Evolutionary conservation across 2,113 vertebrate species (phyloP).

Genomic region (Paradisaea rubra): DNA sequence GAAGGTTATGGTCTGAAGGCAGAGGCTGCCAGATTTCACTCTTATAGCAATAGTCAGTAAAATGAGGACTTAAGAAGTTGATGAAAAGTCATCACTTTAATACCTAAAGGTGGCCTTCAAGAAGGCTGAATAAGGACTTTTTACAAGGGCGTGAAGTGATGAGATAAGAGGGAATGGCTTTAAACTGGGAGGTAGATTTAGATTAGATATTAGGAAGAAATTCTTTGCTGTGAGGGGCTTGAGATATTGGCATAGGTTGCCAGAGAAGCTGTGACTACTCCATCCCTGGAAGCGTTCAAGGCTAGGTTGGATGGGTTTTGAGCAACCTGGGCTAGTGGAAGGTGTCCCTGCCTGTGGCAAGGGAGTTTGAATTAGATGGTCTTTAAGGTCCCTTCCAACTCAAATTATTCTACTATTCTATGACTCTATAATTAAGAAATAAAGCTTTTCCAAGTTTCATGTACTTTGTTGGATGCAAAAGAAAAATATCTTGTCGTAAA

Average conservation of each 20-base stretch:
- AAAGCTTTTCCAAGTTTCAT: neutral
- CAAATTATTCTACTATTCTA: neutral
- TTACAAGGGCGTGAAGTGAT: neutral
- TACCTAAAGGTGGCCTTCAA: neutral
- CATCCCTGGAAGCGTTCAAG: neutral
- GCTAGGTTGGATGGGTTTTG: neutral
- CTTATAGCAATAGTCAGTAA: neutral
- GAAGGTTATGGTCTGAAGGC: neutral
- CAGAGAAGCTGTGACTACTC: neutral
- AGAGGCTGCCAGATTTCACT: neutral
- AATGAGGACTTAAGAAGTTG: neutral
- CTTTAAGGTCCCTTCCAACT: neutral
- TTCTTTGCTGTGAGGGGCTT: neutral
- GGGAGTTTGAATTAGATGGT: neutral
- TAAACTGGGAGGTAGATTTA: neutral
- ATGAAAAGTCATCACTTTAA: neutral
- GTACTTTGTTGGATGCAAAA: neutral
- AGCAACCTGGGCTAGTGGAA: neutral
- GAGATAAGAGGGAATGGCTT: neutral
- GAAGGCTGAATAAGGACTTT: neutral
- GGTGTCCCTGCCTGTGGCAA: neutral
- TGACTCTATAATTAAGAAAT: neutral
- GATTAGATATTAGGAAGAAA: neutral
- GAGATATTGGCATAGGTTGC: neutral
- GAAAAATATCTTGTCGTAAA: neutral